phyloP scores from a whole-genome alignment of 2,797 vertebrate genomes.

The Saxicola maurus region DNA sequence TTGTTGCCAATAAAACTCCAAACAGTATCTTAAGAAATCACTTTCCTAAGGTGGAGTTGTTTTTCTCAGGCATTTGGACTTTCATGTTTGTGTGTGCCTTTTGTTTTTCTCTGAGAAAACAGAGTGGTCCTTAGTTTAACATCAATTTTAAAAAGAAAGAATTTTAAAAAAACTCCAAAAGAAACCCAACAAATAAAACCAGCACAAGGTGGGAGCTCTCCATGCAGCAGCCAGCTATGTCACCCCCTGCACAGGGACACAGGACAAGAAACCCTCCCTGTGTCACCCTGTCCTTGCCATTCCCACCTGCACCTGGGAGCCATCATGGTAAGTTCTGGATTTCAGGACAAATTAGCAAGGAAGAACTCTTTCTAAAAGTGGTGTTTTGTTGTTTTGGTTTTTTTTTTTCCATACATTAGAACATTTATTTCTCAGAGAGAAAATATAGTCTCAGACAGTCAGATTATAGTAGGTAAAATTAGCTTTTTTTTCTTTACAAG shows the following conservation, averaged over 20 bases:
- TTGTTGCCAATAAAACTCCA: conserved; percentile 36
- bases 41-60: not conserved
- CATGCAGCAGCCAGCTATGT: not conserved
- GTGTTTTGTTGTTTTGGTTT: not conserved
- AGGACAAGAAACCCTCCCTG: not conserved
- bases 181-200: not conserved
- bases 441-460: conserved; percentile 89
- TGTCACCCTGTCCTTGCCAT: not conserved
- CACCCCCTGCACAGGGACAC: not conserved
- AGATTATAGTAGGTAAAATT: conserved; percentile 91
- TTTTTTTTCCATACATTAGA: conserved; percentile 73
- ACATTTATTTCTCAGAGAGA: conserved; percentile 93
- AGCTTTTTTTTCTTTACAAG: conserved; percentile 88
- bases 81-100: not conserved
- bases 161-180: not conserved
- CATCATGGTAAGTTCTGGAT: not conserved
- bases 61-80: conserved; percentile 27
- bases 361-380: conserved; percentile 1
- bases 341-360: not conserved
- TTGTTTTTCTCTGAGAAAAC: not conserved
- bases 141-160: not conserved
- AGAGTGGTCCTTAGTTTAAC: not conserved
- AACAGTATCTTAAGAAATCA: not conserved
- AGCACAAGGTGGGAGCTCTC: not conserved
- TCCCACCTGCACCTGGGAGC: not conserved